A percentile compares a stretch with the other conserved stretches of the same genome.
Conservation (phyloP, 2,113 vertebrate species). For the Thalassoma bifasciatum region DNA sequence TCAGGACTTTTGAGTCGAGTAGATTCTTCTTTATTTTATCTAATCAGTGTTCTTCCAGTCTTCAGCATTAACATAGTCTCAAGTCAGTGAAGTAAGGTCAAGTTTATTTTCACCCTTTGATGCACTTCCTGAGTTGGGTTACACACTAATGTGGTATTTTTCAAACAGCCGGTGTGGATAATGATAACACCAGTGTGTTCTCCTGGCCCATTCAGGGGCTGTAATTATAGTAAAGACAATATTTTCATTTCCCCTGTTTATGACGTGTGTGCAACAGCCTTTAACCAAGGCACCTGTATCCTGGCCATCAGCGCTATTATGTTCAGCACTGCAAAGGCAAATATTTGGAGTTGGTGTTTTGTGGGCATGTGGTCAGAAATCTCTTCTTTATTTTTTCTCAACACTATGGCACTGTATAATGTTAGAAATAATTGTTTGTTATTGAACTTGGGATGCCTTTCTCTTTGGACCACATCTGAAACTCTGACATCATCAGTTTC, state of each 20-base stretch:
- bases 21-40: conserved; percentile 2
- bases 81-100: conserved; percentile 48
- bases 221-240: conserved; percentile 71
- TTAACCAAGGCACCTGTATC: conserved; percentile 75
- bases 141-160: conserved; percentile 61
- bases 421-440: no score
- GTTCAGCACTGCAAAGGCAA: conserved; percentile 27
- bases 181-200: conserved; percentile 49
- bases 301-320: conserved; percentile 55
- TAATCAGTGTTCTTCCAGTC: conserved; percentile 1
- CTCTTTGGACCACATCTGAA: conserved; percentile 10
- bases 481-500: conserved; percentile 19
- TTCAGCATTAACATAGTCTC: background rate
- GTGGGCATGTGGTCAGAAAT: conserved; percentile 16
- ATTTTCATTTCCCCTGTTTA: conserved; percentile 67
- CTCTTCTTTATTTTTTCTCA: conserved; percentile 11
- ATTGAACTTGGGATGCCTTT: background rate
- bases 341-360: conserved; percentile 34
- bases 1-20: conserved; percentile 6
- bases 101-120: conserved; percentile 44
- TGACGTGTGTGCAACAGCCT: conserved; percentile 35
- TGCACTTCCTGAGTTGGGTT: conserved; percentile 59
- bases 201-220: conserved; percentile 38
- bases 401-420: background rate
- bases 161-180: conserved; percentile 30